Evolutionary conservation across 1,140 invertebrate species (phyloP).

Genomic region (Lepidurus arcticus): DNA sequence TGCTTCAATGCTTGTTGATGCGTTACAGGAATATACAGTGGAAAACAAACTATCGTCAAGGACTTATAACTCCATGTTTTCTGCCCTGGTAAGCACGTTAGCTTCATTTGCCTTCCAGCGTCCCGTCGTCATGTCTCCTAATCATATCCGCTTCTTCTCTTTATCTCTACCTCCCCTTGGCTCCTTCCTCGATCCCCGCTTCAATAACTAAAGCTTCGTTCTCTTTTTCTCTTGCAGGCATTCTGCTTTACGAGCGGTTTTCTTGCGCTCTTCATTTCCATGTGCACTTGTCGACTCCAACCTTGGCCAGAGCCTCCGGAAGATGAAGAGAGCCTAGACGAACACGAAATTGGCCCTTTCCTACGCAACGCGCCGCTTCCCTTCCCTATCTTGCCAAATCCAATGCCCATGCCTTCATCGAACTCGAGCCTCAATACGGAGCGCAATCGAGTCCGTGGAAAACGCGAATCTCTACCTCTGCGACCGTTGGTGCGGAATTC

Average conservation of each 20-base stretch:
- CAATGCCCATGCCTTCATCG: slow-evolving; percentile 13
- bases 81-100: slow-evolving; percentile 14
- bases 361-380: neutral
- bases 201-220: neutral
- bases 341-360: slow-evolving; percentile 5
- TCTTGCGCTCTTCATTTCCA: slow-evolving; percentile 3
- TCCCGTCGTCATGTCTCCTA: neutral
- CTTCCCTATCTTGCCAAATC: slow-evolving; percentile 18
- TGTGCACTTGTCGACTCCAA: slow-evolving; percentile 12
- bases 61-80: neutral
- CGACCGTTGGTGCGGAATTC: slow-evolving; percentile 33
- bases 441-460: slow-evolving; percentile 23
- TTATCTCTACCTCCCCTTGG: neutral
- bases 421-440: slow-evolving; percentile 30
- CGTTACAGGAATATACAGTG: neutral
- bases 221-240: neutral
- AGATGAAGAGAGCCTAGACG: slow-evolving; percentile 5
- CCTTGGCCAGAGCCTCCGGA: slow-evolving; percentile 10
- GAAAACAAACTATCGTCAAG: neutral
- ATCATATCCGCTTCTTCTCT: neutral
- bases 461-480: slow-evolving; percentile 29
- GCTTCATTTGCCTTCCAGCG: neutral
- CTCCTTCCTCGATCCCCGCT: neutral
- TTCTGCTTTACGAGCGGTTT: slow-evolving; percentile 5
- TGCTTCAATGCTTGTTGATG: slow-evolving; percentile 31